Evolutionary conservation across 2,113 vertebrate genomes (phyloP), one percentile per base, ranked within the genome.

Genomic region (Ageneiosus marmoratus): DNA sequence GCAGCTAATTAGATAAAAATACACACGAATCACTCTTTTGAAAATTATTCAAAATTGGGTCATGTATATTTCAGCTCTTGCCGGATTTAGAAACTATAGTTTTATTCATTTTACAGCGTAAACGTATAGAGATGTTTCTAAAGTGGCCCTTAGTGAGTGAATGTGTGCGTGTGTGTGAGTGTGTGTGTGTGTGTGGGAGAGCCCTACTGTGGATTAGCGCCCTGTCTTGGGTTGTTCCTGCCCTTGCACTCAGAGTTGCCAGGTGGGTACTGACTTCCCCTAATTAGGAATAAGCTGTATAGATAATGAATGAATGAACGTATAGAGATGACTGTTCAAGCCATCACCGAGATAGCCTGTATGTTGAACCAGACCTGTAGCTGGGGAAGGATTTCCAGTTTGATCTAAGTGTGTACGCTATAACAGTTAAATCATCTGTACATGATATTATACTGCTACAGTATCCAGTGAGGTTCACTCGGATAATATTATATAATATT

Each of bases 1-100:
- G 41, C 37, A 74, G 53, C 53, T 74, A 74, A 83, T 48, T 56
- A 63, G 60, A 70, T 56, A 24, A 76, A 70, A 70, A 18, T 37
- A 24, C 63, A 46, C 18, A 37, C 34, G n/a, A 51, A 11, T 24
- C 7, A 46, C 65, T 41, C 7, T 51, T 63, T 55, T 27, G n/a
- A n/a, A 32, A 22, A 18, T 34, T 11, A 74, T 46, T 18, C 55
- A 51, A 41, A 46, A 70, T 41, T 51, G 79, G 70, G 51, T 81
- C 44, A 48, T 76, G 51, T 50, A 55, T 24, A 56, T 58, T 50
- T 58, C 29, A 56, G 46, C 32, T 70, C 8, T 4, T 3, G 63
- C n/a, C n/a, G 50, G 5, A 50, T 48, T 58, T 70, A 58, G 37
- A 83, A 22, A 24, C 27, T 37, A 67, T 67, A 67, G 41, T 80